Conservation (phyloP, 1,140 invertebrate genomes). For the Centruroides vittatus region DNA sequence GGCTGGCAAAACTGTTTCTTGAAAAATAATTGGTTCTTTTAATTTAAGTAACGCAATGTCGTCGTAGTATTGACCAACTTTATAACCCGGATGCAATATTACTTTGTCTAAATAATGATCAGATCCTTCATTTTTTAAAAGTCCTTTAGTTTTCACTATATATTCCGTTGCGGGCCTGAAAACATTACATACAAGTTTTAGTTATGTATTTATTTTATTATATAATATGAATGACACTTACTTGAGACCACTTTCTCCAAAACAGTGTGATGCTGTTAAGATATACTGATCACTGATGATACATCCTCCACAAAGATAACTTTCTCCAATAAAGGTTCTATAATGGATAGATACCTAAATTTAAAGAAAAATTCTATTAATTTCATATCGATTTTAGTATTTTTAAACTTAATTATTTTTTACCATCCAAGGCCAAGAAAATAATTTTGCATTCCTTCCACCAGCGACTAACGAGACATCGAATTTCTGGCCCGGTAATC, state of each 20-base stretch:
- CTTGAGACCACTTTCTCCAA: constrained; percentile 5
- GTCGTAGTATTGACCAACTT: constrained; percentile 12
- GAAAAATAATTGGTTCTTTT: background rate
- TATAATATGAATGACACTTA: background rate
- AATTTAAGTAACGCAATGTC: constrained; percentile 13
- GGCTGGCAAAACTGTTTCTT: background rate
- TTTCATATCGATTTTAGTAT: too few relatives aligned
- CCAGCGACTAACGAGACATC: too few relatives aligned
- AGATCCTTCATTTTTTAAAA: background rate
- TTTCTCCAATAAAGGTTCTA: too few relatives aligned
- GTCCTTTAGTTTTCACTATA: constrained; percentile 1
- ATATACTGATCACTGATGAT: constrained; percentile 26
- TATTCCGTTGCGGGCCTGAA: constrained; percentile 3
- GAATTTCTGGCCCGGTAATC: too few relatives aligned
- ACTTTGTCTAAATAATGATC: constrained; percentile 3
- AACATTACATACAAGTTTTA: background rate
- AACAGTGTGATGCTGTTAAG: constrained; percentile 30
- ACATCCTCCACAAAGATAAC: constrained; percentile 24
- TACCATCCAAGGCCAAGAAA: too few relatives aligned
- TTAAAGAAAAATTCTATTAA: too few relatives aligned
- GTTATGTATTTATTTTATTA: background rate
- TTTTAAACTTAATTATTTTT: background rate
- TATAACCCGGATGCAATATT: constrained; percentile 9
- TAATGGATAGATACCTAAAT: too few relatives aligned
- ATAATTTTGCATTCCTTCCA: too few relatives aligned